Base-by-base conservation (phyloP, 2,113 vertebrate genomes). In the Xyrauchen texanus region DNA sequence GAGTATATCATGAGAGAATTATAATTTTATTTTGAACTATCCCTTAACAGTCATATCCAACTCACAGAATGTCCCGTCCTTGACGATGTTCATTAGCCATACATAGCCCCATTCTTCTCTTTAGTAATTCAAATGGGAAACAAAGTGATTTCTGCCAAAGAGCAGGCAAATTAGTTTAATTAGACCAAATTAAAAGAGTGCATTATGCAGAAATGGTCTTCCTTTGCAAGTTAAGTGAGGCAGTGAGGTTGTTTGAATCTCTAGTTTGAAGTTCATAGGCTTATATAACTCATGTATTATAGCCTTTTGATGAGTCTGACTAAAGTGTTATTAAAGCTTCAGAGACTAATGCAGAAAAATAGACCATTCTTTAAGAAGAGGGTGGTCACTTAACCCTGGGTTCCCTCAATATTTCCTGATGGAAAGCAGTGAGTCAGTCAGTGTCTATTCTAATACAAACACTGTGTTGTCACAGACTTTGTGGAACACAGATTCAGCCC, bases 401-500 rank as follows among this genome's bases (percentile, higher is more conserved):
- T 44, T 58, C 4, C 44, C 13, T 71, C 5, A n/a, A 71, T 58
- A 71, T 71, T 58, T 71, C 53, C 44, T 74, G 71, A 62, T 61
- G 44, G 45, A 74, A 60, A 8, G 58, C 58, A 45, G 76, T 58
- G 55, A 42, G 45, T 21, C 42, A 8, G 15, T 52, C 46, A 53
- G 11, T 60, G 13, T 61, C 67, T 49, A 0, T 68, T 45, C 62
- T 68, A 13, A 34, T 11, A 12, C 15, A 13, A 51, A 12, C 34
- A 12, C 34, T 42, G n/a, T 13, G 21, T 8, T 72, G 9, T 53
- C 55, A 5, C 57, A n/a, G n/a, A n/a, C n/a, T n/a, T n/a, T n/a
- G 5, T 64, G 99, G 97, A 99, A 99, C 87, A 99, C 97, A 0
- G 98, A 99, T 62, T 95, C 97, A 2, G 96, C 97, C 11, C 92